Percentiles rank a stretch among this genome's conserved stretches.
Evolutionary conservation across 2,113 vertebrate species (phyloP).

Genomic region (Cyphomyrus plagiostoma): DNA sequence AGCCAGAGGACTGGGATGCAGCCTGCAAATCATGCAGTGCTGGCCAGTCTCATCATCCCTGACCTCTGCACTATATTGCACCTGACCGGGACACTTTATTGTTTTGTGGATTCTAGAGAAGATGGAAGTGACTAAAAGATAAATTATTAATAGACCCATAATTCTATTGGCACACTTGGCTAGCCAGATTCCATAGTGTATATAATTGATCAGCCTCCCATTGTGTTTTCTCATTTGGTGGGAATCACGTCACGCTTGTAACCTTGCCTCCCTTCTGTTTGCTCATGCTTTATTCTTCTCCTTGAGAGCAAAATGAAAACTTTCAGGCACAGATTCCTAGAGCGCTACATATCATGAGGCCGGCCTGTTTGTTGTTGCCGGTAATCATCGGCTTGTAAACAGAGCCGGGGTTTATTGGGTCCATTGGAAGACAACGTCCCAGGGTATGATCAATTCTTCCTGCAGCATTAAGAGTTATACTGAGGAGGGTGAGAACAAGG

Average conservation of each 20-base stretch:
- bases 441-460: neutral
- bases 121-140: slow-evolving; percentile 40
- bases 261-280: slow-evolving; percentile 17
- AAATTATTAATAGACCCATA: slow-evolving; percentile 40
- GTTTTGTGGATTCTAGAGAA: slow-evolving; percentile 35
- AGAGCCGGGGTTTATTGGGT: neutral
- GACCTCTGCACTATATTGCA: slow-evolving; percentile 5
- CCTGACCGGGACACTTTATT: slow-evolving; percentile 25
- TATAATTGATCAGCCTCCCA: slow-evolving; percentile 46
- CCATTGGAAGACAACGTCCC: neutral
- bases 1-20: too few relatives aligned
- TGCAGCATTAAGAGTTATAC: neutral
- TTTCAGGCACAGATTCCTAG: slow-evolving; percentile 7
- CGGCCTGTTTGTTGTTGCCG: neutral
- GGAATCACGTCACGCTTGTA: slow-evolving; percentile 35
- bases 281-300: slow-evolving; percentile 19
- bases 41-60: neutral
- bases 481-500: neutral
- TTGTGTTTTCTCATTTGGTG: slow-evolving; percentile 44
- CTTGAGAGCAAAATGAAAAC: slow-evolving; percentile 21
- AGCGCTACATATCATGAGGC: neutral
- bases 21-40: neutral
- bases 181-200: slow-evolving; percentile 36
- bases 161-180: slow-evolving; percentile 39
- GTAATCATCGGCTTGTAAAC: slow-evolving; percentile 9